Conservation (phyloP, 2,113 vertebrate species). For the Prolemur simus region DNA sequence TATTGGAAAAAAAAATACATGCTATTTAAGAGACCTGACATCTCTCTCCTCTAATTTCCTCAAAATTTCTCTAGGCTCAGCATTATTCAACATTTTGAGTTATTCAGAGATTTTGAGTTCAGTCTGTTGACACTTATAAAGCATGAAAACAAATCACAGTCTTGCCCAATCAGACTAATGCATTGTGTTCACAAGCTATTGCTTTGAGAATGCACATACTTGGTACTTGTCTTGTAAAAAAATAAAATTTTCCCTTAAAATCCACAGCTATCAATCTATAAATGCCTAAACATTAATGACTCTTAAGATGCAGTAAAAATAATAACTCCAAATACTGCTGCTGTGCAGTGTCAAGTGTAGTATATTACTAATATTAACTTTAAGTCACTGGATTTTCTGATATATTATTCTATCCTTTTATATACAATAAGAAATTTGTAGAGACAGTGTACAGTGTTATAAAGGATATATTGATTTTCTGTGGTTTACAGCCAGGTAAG, state of each 20-base stretch:
- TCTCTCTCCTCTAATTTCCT: background rate
- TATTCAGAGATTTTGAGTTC: background rate
- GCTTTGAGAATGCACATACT: background rate
- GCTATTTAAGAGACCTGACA: background rate
- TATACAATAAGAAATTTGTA: background rate
- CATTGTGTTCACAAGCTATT: background rate
- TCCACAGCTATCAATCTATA: background rate
- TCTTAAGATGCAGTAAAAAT: background rate
- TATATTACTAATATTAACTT: conserved; percentile 3
- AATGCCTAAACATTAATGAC: background rate
- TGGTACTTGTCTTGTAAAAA: background rate
- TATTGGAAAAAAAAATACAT: background rate
- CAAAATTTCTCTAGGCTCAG: background rate
- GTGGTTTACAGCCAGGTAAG: background rate
- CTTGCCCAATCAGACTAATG: background rate
- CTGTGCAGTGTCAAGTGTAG: background rate
- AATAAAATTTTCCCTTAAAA: background rate
- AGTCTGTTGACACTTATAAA: background rate
- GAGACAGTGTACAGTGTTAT: background rate
- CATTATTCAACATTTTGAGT: background rate
- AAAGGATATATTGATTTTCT: conserved; percentile 27
- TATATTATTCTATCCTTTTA: background rate
- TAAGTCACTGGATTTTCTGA: background rate
- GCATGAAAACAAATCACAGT: background rate
- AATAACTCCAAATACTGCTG: background rate